phyloP scores from a whole-genome alignment of 1,140 invertebrate species.

The Thaumetopoea pityocampa region DNA sequence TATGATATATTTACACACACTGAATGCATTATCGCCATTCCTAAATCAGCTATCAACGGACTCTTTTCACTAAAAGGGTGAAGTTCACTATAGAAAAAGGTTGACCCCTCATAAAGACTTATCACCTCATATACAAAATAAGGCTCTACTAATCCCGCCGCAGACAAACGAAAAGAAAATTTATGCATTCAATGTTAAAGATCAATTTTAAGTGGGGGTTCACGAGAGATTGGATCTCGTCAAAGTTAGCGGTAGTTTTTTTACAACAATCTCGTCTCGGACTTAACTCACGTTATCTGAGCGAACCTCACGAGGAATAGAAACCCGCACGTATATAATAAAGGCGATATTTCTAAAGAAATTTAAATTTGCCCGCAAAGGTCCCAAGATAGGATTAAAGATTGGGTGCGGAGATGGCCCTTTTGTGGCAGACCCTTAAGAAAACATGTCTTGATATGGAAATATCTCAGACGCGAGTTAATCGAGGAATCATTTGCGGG shows the following conservation, averaged over 20 bases:
- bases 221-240: constrained; percentile 50
- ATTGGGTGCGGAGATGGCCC: constrained; percentile 71
- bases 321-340: constrained; percentile 74
- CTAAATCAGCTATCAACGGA: constrained; percentile 75
- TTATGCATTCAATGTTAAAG: constrained; percentile 37
- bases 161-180: constrained; percentile 33
- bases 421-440: constrained; percentile 73
- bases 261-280: constrained; percentile 73
- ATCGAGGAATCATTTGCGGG: constrained; percentile 65
- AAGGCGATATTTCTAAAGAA: constrained; percentile 76
- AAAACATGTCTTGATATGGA: constrained; percentile 75
- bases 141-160: constrained; percentile 65
- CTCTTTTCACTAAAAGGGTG: constrained; percentile 76
- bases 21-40: constrained; percentile 71
- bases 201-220: constrained; percentile 47
- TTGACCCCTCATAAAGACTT: constrained; percentile 76
- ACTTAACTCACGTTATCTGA: constrained; percentile 75
- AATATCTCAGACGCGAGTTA: constrained; percentile 65
- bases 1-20: constrained; percentile 73
- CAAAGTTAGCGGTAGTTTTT: constrained; percentile 71
- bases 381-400: constrained; percentile 75
- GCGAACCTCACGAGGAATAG: constrained; percentile 71
- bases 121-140: constrained; percentile 76
- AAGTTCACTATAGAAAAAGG: constrained; percentile 71
- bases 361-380: constrained; percentile 76